Conservation (phyloP, 2,113 vertebrate species). For the Eurypyga helias region DNA sequence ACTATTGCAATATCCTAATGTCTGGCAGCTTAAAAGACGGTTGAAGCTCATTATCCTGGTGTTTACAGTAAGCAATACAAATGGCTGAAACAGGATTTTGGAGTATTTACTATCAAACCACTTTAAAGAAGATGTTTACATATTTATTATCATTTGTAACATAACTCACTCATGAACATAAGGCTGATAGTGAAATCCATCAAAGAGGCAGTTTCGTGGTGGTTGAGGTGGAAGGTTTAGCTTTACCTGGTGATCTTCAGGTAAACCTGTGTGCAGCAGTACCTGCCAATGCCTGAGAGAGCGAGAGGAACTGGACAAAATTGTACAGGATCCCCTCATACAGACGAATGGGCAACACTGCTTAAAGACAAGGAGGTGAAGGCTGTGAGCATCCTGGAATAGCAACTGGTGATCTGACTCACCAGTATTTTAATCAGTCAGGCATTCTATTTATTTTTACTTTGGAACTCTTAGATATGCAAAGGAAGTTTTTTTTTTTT, state of each 20-base stretch:
- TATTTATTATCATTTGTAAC: background rate
- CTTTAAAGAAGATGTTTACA: constrained; percentile 5
- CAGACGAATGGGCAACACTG: rapidly evolving
- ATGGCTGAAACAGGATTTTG: background rate
- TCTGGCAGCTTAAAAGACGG: background rate
- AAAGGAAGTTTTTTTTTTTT: background rate
- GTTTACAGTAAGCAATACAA: constrained; percentile 42
- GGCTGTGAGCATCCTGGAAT: constrained; percentile 37
- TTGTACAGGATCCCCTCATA: background rate
- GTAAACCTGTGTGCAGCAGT: rapidly evolving
- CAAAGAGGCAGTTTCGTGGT: background rate
- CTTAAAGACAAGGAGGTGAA: background rate
- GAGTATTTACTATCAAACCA: constrained; percentile 52
- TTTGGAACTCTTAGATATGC: background rate
- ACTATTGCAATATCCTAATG: background rate
- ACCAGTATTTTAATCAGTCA: constrained; percentile 52
- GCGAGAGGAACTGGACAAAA: rapidly evolving
- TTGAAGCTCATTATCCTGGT: background rate
- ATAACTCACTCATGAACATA: rapidly evolving
- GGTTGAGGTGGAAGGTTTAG: background rate
- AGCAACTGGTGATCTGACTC: constrained; percentile 53
- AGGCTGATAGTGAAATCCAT: background rate
- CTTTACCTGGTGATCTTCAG: background rate
- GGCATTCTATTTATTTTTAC: constrained; percentile 58
- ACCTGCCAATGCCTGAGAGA: rapidly evolving